These are phyloP conservation scores for Mesocricetus auratus DNA, from an alignment of 2,113 vertebrate genomes.

Conservation along the genomic window DNA sequence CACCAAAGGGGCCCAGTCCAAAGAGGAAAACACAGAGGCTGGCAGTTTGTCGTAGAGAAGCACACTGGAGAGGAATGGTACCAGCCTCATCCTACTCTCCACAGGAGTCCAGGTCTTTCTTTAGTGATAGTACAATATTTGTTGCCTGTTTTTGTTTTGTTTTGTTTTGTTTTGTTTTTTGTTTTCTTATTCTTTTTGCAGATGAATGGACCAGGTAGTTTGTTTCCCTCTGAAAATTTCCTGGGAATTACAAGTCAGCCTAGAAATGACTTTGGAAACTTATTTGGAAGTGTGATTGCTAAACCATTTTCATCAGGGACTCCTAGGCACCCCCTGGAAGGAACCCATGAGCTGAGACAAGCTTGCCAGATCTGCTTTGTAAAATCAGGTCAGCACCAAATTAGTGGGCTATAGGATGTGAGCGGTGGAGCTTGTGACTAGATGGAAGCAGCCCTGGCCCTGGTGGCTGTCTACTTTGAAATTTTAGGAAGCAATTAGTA, in stretches of 20 bases:
- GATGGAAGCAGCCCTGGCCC: not conserved
- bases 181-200: constrained; percentile 79
- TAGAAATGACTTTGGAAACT: constrained; percentile 86
- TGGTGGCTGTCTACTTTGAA: not conserved
- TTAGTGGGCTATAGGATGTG: too few species aligned
- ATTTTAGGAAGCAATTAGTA: not conserved
- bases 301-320: constrained; percentile 79
- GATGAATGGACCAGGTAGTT: constrained; percentile 89
- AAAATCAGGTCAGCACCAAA: constrained; percentile 91
- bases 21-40: not conserved
- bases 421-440: not conserved
- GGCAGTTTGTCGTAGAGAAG: not conserved
- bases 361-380: constrained; percentile 95
- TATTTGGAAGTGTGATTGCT: constrained; percentile 84
- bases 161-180: constrained; percentile 22
- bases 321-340: constrained; percentile 92
- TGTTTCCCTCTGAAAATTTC: constrained; percentile 89
- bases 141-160: constrained; percentile 56
- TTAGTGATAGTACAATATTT: constrained; percentile 62
- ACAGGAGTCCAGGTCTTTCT: not conserved
- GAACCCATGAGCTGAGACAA: constrained; percentile 95
- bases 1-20: not conserved
- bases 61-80: not conserved
- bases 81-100: not conserved
- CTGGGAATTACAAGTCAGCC: constrained; percentile 87